A percentile compares a stretch with the other conserved stretches of the same genome.
These are phyloP conservation scores for Beris morrisii DNA, from an alignment of 2,888 invertebrate genomes.

Conservation along the genomic window DNA sequence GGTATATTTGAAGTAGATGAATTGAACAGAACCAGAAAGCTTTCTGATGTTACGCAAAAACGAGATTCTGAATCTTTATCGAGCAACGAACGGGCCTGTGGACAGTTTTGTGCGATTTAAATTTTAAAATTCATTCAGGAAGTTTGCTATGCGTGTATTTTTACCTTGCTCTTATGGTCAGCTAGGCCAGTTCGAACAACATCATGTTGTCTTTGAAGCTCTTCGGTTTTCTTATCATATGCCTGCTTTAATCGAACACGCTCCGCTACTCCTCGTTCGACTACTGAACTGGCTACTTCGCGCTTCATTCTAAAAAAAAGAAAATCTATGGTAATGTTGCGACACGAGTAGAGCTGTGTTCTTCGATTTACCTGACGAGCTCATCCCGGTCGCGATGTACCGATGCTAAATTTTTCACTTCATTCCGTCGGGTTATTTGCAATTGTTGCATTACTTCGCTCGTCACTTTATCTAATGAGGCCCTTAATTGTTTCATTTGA, in stretches of 20 bases:
- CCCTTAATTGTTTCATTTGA: slow-evolving; percentile 77
- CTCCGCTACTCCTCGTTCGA: slow-evolving; percentile 88
- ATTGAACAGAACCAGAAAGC: slow-evolving; percentile 54
- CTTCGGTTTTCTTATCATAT: slow-evolving; percentile 74
- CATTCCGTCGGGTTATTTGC: slow-evolving; percentile 80
- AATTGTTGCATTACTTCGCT: slow-evolving; percentile 77
- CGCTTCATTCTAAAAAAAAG: slow-evolving; percentile 52
- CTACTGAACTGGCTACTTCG: slow-evolving; percentile 61
- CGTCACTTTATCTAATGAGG: slow-evolving; percentile 70
- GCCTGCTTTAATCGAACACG: slow-evolving; percentile 76
- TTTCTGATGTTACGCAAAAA: slow-evolving; percentile 51
- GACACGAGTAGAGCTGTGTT: background rate
- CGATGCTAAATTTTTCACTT: slow-evolving; percentile 84
- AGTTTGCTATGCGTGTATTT: background rate
- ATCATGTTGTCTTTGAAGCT: slow-evolving; percentile 77
- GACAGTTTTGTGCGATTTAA: background rate
- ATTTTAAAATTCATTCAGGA: slow-evolving; percentile 3
- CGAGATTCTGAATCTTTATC: slow-evolving; percentile 55
- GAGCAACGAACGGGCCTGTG: slow-evolving; percentile 53
- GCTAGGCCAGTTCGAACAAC: slow-evolving; percentile 69
- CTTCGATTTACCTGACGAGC: slow-evolving; percentile 69
- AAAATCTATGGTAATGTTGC: background rate
- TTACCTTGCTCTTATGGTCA: slow-evolving; percentile 67
- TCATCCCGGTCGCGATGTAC: slow-evolving; percentile 90
- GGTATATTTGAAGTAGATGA: slow-evolving; percentile 39